Conservation (phyloP, 1,140 invertebrate genomes). For the Pogonomyrmex barbatus region DNA sequence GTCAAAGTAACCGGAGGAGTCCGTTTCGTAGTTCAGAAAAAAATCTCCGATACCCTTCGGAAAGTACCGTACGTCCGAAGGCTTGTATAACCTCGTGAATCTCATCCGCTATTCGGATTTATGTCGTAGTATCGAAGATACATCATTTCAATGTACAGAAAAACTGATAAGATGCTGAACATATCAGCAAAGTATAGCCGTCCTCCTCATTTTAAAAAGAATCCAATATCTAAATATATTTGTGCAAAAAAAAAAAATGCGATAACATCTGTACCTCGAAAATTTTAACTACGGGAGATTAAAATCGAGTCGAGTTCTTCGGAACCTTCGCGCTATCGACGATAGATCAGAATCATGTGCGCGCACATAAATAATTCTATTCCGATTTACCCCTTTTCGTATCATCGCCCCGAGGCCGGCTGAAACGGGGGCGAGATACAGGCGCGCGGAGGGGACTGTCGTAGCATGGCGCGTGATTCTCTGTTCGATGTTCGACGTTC, state of each 20-base stretch:
- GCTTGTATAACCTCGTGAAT: neutral
- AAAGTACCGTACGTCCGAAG: slow-evolving; percentile 2
- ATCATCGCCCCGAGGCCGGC: slow-evolving; percentile 64
- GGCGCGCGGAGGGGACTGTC: slow-evolving; percentile 60
- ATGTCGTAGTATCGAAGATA: neutral
- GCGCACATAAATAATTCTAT: slow-evolving; percentile 81
- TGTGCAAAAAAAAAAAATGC: neutral
- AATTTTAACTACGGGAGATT: neutral
- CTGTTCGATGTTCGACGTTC: slow-evolving; percentile 52
- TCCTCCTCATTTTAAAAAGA: neutral
- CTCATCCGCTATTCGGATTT: slow-evolving; percentile 34
- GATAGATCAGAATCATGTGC: slow-evolving; percentile 46
- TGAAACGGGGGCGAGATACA: slow-evolving; percentile 54
- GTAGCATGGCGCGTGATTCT: slow-evolving; percentile 34
- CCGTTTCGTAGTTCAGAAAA: neutral
- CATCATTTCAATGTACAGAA: neutral
- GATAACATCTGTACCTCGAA: neutral
- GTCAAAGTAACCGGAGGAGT: slow-evolving; percentile 16
- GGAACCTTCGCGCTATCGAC: slow-evolving; percentile 30
- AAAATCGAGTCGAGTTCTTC: slow-evolving; percentile 9
- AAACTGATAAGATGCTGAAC: neutral
- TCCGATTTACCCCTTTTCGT: slow-evolving; percentile 80
- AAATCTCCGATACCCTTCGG: neutral
- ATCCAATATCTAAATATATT: neutral
- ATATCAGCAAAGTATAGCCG: neutral